Base-by-base conservation (phyloP, 2,888 invertebrate genomes). In the Macrophya annulata region DNA sequence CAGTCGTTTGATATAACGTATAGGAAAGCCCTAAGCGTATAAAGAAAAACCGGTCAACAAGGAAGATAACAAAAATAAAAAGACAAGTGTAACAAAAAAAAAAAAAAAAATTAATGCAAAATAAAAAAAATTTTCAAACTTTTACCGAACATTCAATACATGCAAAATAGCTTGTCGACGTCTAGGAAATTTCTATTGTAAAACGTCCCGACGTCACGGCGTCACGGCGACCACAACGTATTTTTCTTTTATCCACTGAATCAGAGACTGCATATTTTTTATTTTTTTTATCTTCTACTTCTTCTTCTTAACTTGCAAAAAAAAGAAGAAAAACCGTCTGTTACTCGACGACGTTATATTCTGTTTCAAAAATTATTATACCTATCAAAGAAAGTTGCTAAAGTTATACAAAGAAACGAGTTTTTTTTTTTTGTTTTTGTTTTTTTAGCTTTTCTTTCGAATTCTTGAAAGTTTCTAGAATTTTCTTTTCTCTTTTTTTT, bases 61-160 rank as follows among this genome's bases (percentile, higher is more conserved):
- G 8, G 6, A 10, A 4, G 31, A 55, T 31, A 77, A 55, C 8
- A 77, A 55, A 17, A 62, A 12, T n/a, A 21, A 62, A 25, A 76
- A 10, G n/a, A 37, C 10, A 17, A 12, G 3, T 6, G 21, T 9
- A 45, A 43, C 10, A n/a, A 72, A n/a, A 21, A 43, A 25, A n/a
- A 72, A n/a, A 21, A 37, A 72, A 17, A 72, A 72, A 9, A 43
- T 40, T 1, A n/a, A 37, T 8, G 15, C n/a, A 4, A 0, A 15
- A 51, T 2, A 76, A 55, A 40, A 77, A 77, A 51, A 74, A 25
- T 15, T 9, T 48, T 25, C 45, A 76, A 76, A 76, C 76, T 76
- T 76, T 76, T 25, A 55, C 31, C 51, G 55, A 55, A 51, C 55
- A 55, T 77, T 77, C 77, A 51, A 51, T 77, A 51, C 77, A 51